Evolutionary conservation across 2,888 invertebrate genomes (phyloP).

Genomic region (Acleris literana): DNA sequence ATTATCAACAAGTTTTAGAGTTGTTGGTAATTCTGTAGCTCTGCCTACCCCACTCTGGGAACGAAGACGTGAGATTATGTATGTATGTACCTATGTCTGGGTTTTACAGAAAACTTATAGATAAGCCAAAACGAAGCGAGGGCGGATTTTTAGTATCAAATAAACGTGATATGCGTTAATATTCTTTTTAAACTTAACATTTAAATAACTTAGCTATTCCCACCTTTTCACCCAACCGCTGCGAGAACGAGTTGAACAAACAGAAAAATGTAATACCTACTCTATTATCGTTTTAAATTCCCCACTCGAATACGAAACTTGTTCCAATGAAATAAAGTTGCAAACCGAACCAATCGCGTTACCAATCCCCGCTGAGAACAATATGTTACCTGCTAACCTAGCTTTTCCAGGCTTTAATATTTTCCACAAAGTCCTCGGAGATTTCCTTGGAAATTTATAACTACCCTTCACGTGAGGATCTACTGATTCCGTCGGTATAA

Average conservation of each 20-base stretch:
- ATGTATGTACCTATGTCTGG: too few relatives aligned
- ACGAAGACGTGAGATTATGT: too few relatives aligned
- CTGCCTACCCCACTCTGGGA: too few relatives aligned
- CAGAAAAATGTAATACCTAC: conserved; percentile 33
- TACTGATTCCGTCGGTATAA: too few relatives aligned
- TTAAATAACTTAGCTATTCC: conserved; percentile 13
- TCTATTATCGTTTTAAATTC: conserved; percentile 28
- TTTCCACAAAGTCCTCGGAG: conserved; percentile 36
- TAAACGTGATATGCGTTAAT: too few relatives aligned
- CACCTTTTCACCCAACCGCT: not conserved
- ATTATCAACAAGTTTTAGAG: too few relatives aligned
- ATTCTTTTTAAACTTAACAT: too few relatives aligned
- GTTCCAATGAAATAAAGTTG: conserved; percentile 13
- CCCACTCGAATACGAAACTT: conserved; percentile 9
- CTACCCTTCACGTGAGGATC: conserved; percentile 26
- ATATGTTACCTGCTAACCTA: conserved; percentile 37
- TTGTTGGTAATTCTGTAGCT: too few relatives aligned
- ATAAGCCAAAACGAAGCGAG: too few relatives aligned
- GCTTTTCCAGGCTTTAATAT: conserved; percentile 36
- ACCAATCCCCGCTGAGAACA: conserved; percentile 32
- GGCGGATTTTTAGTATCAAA: too few relatives aligned
- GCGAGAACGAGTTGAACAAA: conserved; percentile 16
- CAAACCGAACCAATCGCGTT: conserved; percentile 10
- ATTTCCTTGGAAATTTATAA: conserved; percentile 32
- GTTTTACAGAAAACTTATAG: too few relatives aligned